phyloP scores from a whole-genome alignment of 1,140 invertebrate genomes.

The Acromyrmex charruanus region DNA sequence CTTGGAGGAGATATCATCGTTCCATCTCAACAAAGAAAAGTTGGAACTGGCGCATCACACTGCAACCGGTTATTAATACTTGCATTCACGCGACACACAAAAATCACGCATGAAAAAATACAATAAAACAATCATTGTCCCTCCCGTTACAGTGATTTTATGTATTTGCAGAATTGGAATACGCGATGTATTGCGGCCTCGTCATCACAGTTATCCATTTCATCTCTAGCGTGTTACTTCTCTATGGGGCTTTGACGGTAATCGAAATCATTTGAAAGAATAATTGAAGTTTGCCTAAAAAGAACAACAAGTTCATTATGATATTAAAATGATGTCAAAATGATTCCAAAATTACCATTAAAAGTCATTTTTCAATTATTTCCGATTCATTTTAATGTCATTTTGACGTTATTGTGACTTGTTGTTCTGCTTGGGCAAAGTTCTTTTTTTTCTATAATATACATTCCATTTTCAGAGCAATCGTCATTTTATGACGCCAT shows the following conservation, averaged over 20 bases:
- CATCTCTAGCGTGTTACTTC: conserved; percentile 83
- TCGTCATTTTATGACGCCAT: conserved; percentile 85
- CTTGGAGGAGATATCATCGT: conserved; percentile 83
- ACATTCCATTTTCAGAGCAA: conserved; percentile 81
- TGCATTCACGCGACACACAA: background rate
- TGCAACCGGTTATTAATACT: conserved; percentile 79
- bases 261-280: conserved; percentile 44
- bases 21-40: conserved; percentile 84
- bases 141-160: background rate
- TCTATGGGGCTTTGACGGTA: conserved; percentile 86
- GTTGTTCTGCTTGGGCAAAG: background rate
- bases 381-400: too few species aligned
- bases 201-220: conserved; percentile 85
- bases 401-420: too few species aligned
- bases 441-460: conserved; percentile 22
- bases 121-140: background rate
- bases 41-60: conserved; percentile 86
- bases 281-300: background rate
- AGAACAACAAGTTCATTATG: too few species aligned
- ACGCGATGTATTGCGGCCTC: conserved; percentile 85
- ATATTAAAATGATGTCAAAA: too few species aligned
- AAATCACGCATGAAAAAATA: conserved; percentile 20
- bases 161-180: conserved; percentile 83
- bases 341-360: too few species aligned
- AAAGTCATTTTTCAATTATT: too few species aligned